phyloP scores from a whole-genome alignment of 2,113 vertebrate species.

The Dryoscopus gambensis region DNA sequence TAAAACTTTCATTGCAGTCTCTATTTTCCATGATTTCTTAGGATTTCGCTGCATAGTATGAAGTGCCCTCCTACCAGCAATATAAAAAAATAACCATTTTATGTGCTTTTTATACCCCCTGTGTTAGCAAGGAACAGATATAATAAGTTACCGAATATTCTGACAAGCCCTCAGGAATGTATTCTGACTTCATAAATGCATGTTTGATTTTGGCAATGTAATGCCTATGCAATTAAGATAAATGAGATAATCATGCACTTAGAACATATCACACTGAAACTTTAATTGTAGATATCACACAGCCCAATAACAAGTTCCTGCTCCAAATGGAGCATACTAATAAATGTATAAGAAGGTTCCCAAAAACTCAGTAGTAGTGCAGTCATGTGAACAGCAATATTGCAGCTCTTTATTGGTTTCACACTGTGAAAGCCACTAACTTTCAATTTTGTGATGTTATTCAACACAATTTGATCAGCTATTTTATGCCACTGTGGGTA shows the following conservation, averaged over 20 bases:
- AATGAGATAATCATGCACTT: neutral
- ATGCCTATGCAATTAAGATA: conserved; percentile 36
- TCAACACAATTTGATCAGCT: conserved; percentile 35
- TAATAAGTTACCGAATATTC: neutral
- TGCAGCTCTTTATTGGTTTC: conserved; percentile 39
- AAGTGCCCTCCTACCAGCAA: neutral
- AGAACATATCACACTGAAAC: conserved; percentile 19
- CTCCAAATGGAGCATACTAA: neutral
- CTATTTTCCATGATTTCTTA: neutral
- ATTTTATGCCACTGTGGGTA: neutral
- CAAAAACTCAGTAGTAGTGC: conserved; percentile 6
- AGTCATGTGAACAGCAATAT: conserved; percentile 33
- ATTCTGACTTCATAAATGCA: conserved; percentile 10
- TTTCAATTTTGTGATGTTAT: conserved; percentile 52
- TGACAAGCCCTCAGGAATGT: neutral
- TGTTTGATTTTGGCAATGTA: conserved; percentile 29
- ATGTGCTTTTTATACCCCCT: neutral
- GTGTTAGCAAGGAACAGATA: neutral
- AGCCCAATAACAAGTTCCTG: neutral
- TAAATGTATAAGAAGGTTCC: neutral
- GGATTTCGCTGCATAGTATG: neutral
- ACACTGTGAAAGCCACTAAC: conserved; percentile 44
- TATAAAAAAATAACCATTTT: neutral
- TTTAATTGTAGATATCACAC: conserved; percentile 22
- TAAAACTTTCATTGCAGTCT: neutral